Evolutionary conservation across 2,113 vertebrate species (phyloP), one percentile per base, ranked within the genome.

Genomic region (Zeus faber): DNA sequence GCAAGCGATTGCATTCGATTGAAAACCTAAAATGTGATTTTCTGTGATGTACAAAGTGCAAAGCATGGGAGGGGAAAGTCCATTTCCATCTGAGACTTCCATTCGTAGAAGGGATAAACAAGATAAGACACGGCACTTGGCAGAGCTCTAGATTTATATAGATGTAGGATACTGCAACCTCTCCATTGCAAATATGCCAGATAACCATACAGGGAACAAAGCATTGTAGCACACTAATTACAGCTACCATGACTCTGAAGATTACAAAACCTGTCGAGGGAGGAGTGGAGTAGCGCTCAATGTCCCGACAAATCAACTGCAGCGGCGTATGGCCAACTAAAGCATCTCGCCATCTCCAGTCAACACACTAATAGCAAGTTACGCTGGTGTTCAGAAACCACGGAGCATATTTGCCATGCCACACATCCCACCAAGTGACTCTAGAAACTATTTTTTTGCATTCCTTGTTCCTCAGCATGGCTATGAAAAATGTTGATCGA

Each of bases 401-500:
- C 26, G 24, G 52, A 46, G 27, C 14, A 57, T 47, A 49, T 79
- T 80, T 66, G 48, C 61, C 54, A 70, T 64, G 54, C 65, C 18
- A 62, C 47, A 63, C 69, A 55, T 43, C 49, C 45, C 64, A 48
- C 58, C 44, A 74, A 27, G 43, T 55, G 37, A 55, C 62, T 57
- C 27, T 45, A 64, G 55, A 69, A 49, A 67, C 46, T 13, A 23
- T 72, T 77, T 65, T 35, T 56, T 47, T 29, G 70, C 50, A 51
- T 71, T 39, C 70, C 41, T 13, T 54, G 44, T 49, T 25, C 53
- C 57, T 61, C 69, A 68, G 60, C 41, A 58, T 62, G 62, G 67
- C 69, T 80, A 67, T 77, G 64, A 73, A 74, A 65, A 49, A 44
- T 49, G 66, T 58, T 72, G 65, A 56, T 58, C 54, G 69, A 77